A percentile compares a stretch with the other conserved stretches of the same genome.
Conservation (phyloP, 2,888 invertebrate species). For the Silvanus unidentatus region DNA sequence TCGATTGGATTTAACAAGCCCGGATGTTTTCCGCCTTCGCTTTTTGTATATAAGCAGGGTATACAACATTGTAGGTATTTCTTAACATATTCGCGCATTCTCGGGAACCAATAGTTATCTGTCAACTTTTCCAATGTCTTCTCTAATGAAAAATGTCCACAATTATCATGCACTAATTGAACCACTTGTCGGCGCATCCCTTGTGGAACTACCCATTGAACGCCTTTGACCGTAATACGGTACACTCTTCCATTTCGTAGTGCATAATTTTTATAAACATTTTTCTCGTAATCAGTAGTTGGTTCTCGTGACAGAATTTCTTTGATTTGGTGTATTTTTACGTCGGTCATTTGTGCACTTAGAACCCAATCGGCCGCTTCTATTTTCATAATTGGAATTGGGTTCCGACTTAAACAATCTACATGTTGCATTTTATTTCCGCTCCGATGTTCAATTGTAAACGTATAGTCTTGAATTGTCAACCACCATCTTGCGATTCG, state of each 20-base stretch:
- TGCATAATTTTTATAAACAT: constrained; percentile 11
- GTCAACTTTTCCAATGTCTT: constrained; percentile 31
- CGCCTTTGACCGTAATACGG: constrained; percentile 7
- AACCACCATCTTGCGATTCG: constrained; percentile 28
- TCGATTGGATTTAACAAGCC: constrained; percentile 13
- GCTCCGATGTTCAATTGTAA: constrained; percentile 15
- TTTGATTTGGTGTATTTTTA: constrained; percentile 9
- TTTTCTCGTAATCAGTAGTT: constrained; percentile 9
- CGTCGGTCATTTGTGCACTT: constrained; percentile 15
- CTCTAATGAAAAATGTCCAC: constrained; percentile 36
- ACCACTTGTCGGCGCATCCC: constrained; percentile 25
- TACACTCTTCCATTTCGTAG: constrained; percentile 10
- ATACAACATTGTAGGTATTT: constrained; percentile 25
- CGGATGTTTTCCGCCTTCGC: constrained; percentile 10
- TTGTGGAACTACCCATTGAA: constrained; percentile 32
- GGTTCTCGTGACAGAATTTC: constrained; percentile 12
- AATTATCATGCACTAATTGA: constrained; percentile 35
- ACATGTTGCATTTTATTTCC: constrained; percentile 16
- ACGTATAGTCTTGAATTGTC: constrained; percentile 13
- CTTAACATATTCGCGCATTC: constrained; percentile 14
- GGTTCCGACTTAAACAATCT: constrained; percentile 21
- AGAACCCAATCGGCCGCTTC: constrained; percentile 18
- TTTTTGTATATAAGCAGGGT: constrained; percentile 11
- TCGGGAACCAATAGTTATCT: constrained; percentile 20
- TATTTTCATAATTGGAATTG: constrained; percentile 6